Percentiles rank a stretch among this genome's conserved stretches.
These are phyloP conservation scores for Corydoras sp. DNA, from an alignment of 2,113 vertebrate genomes.

Conservation along the genomic window DNA sequence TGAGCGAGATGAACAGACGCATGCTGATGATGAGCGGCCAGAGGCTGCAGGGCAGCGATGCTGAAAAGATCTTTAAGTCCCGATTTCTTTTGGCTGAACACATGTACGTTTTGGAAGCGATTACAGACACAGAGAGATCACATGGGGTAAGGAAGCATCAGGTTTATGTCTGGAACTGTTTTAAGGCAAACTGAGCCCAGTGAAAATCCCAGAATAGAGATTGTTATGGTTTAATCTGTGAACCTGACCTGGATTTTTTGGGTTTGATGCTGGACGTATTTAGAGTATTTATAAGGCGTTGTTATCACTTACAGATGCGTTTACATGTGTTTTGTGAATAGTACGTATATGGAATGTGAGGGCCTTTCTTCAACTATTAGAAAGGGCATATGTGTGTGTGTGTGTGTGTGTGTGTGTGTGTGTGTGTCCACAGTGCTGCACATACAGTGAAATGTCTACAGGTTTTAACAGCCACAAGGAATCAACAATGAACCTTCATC, in stretches of 20 bases:
- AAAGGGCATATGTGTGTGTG: not conserved
- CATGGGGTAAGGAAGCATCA: not conserved
- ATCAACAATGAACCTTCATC: conserved; percentile 23
- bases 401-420: not conserved
- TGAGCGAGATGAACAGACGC: conserved; percentile 4
- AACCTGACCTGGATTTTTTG: not conserved
- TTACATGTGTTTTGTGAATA: too few relatives aligned
- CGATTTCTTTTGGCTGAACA: not conserved
- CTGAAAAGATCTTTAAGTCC: not conserved
- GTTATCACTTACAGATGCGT: conserved; percentile 26
- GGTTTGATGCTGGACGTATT: conserved; percentile 14
- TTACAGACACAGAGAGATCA: not conserved
- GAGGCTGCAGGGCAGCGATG: not conserved
- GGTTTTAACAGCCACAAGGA: conserved; percentile 1
- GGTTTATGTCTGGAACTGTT: not conserved
- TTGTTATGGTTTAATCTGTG: conserved; percentile 31
- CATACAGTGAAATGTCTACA: not conserved
- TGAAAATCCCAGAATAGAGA: not conserved
- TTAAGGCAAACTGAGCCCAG: not conserved
- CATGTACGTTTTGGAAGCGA: not conserved
- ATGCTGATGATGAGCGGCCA: not conserved
- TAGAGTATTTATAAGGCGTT: conserved; percentile 9
- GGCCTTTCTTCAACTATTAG: not conserved
- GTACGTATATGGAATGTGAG: not conserved
- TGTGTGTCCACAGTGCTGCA: not conserved